Base-by-base conservation (phyloP, 2,888 invertebrate genomes). In the Lochmaea capreae region DNA sequence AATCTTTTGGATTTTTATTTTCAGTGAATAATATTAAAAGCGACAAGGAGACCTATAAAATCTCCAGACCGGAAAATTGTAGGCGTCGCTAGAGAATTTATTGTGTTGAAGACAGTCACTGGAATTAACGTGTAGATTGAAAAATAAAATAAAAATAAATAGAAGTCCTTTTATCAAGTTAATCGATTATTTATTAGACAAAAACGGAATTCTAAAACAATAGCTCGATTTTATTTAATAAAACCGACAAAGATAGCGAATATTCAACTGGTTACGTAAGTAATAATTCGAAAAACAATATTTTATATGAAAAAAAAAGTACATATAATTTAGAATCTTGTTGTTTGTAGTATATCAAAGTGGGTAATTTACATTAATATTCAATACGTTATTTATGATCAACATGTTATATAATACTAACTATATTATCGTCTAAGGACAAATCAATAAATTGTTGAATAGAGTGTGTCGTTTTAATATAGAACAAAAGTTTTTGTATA, bases 361-460 rank as follows among this genome's bases (percentile, higher is more conserved):
- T n/a, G n/a, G n/a, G 70, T 72, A 72, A 73, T 76, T 74, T 71
- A 68, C 70, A 73, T 75, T 72, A 66, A 71, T 65, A 75, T 76
- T 71, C 70, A 75, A 71, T 75, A 76, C 52, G 63, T 59, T 67
- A 71, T 74, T 66, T 63, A 62, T 49, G 62, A 62, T 67, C 57
- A 71, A 54, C 61, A 39, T 61, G 39, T 61, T 61, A 61, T 61
- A 61, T 61, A 61, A 61, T n/a, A 39, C 11, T 9, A 6, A 18
- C 18, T 18, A 54, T 61, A 59, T 66, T 67, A 71, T 70, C 74
- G 77, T 77, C 78, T 78, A 79, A 79, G 79, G 79, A 74, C 79
- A 75, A 77, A 79, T 78, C 79, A 73, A 79, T 78, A 79, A 79
- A 79, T 77, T 70, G 75, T 77, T 9, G 74, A 78, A 73, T 73